Conservation (phyloP, 1,140 invertebrate genomes). For the Agraylea sexmaculata region DNA sequence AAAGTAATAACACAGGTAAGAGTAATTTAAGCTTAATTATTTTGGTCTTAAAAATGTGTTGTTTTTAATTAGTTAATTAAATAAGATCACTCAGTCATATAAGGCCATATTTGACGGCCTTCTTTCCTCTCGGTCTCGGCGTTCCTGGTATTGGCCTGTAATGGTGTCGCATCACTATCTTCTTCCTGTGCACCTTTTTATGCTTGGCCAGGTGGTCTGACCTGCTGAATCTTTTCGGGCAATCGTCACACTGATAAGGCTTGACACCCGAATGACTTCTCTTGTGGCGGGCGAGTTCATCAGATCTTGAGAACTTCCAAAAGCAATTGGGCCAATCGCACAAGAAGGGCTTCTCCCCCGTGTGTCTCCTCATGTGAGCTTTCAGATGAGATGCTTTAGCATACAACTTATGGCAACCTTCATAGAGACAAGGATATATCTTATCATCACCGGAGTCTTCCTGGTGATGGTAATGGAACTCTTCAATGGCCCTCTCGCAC, state of each 20-base stretch:
- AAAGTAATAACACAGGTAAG: too few relatives aligned
- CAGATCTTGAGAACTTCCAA: conserved; percentile 89
- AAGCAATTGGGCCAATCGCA: conserved; percentile 85
- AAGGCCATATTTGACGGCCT: conserved; percentile 7
- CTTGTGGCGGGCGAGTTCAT: conserved; percentile 76
- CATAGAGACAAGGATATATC: conserved; percentile 46
- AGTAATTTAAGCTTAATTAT: too few relatives aligned
- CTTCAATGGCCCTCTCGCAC: conserved; percentile 21
- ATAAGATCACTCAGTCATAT: too few relatives aligned
- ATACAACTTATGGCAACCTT: conserved; percentile 60
- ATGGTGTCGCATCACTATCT: conserved; percentile 25
- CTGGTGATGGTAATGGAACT: not conserved
- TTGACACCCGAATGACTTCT: conserved; percentile 74
- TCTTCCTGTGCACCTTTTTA: conserved; percentile 67
- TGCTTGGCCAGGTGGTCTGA: conserved; percentile 88
- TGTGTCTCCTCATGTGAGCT: conserved; percentile 84
- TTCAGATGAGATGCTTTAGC: conserved; percentile 91
- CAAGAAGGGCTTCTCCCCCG: conserved; percentile 88
- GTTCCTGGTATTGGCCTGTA: conserved; percentile 2
- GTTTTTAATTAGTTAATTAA: too few relatives aligned
- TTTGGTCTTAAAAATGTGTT: too few relatives aligned
- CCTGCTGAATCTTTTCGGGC: conserved; percentile 74
- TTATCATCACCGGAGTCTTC: conserved; percentile 24
- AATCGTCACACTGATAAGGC: conserved; percentile 75
- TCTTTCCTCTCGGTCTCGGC: conserved; percentile 15